Evolutionary conservation across 2,113 vertebrate genomes (phyloP).

Genomic region (Ascaphus truei): DNA sequence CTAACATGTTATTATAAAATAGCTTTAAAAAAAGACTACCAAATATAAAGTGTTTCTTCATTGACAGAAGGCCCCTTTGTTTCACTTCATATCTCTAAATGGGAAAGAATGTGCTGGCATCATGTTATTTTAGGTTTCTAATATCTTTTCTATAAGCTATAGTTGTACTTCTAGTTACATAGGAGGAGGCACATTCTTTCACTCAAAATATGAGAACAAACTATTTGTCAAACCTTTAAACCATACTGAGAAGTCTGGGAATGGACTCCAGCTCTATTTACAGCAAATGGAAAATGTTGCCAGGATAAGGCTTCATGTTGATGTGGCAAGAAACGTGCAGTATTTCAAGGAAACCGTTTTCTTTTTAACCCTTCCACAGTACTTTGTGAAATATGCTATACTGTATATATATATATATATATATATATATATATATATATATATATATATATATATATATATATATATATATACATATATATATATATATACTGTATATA

Average conservation of each 20-base stretch:
- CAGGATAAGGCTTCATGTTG: conserved; percentile 10
- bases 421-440: no score
- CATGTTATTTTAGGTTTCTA: conserved; percentile 22
- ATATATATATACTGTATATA: no score
- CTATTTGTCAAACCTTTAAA: background rate
- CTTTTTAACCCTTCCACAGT: background rate
- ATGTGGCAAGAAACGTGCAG: conserved; percentile 10
- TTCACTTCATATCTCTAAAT: conserved; percentile 5
- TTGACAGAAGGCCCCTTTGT: conserved; percentile 24
- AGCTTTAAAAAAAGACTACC: background rate
- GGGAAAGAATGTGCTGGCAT: conserved; percentile 12
- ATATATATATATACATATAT: no score
- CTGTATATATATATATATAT: no score
- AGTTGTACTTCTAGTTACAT: background rate
- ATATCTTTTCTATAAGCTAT: conserved; percentile 28
- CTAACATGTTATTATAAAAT: conserved; percentile 15
- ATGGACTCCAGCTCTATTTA: conserved; percentile 6
- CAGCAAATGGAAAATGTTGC: conserved; percentile 13
- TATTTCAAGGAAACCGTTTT: background rate
- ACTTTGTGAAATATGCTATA: background rate
- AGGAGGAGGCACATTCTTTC: conserved; percentile 1
- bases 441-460: no score
- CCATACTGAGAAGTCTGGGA: conserved; percentile 16
- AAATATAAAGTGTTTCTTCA: conserved; percentile 6
- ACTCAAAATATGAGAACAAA: conserved; percentile 2